phyloP scores from a whole-genome alignment of 2,113 vertebrate species.

The Cyanistes caeruleus region DNA sequence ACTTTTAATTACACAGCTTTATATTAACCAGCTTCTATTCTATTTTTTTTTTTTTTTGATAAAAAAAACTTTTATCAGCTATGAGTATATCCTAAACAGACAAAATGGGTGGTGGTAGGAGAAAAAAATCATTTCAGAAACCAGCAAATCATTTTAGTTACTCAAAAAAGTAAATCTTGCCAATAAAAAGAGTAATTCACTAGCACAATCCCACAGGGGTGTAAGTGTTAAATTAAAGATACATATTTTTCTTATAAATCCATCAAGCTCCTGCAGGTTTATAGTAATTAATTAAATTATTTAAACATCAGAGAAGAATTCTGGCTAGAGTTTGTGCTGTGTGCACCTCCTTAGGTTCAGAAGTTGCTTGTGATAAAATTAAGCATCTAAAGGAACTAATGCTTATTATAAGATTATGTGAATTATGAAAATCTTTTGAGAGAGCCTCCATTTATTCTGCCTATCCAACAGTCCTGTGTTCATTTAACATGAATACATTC shows the following conservation, averaged over 20 bases:
- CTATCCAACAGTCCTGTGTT: background rate
- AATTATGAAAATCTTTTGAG: background rate
- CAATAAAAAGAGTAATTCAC: conserved; percentile 7
- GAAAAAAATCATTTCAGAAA: background rate
- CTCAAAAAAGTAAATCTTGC: background rate
- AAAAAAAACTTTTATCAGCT: background rate
- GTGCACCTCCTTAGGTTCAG: background rate
- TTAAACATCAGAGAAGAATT: background rate
- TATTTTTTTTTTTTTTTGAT: background rate
- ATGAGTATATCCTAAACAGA: background rate
- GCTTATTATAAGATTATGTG: background rate
- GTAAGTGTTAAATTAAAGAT: background rate
- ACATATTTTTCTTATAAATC: conserved; percentile 36
- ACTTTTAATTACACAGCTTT: background rate
- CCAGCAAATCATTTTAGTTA: background rate
- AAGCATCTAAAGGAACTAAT: background rate
- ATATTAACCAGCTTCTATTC: background rate
- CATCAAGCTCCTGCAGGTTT: background rate
- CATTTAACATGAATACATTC: background rate
- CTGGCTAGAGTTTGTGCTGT: background rate
- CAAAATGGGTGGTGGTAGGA: background rate
- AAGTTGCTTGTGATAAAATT: background rate
- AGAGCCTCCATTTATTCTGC: background rate
- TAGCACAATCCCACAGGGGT: background rate
- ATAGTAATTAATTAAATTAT: conserved; percentile 20